These are phyloP conservation scores for Myotis planiceps DNA, from an alignment of 2,797 vertebrate species.

Conservation along the genomic window DNA sequence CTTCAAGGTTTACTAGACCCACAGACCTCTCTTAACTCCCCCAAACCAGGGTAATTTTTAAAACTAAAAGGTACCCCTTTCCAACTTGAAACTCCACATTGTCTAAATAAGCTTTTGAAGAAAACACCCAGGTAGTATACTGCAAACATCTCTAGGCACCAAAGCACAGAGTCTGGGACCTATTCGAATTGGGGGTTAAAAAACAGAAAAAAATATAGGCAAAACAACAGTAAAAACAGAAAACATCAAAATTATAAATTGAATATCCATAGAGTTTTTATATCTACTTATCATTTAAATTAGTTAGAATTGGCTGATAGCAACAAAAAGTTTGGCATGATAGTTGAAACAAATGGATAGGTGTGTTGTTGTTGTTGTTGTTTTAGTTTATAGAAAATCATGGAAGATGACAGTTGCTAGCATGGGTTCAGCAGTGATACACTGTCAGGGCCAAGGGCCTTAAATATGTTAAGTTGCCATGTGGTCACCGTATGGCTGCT, in stretches of 20 bases:
- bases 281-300: background rate
- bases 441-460: background rate
- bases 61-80: background rate
- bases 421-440: background rate
- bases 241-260: background rate
- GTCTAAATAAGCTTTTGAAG: background rate
- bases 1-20: background rate
- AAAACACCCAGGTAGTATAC: background rate
- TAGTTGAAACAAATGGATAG: background rate
- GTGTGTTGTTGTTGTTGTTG: background rate
- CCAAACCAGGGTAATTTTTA: background rate
- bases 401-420: background rate
- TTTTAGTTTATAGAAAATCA: background rate
- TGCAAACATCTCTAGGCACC: background rate
- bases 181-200: background rate
- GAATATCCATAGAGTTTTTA: background rate
- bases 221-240: background rate
- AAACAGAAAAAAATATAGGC: background rate
- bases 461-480: background rate
- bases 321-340: background rate
- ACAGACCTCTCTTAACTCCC: background rate
- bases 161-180: background rate
- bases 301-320: background rate
- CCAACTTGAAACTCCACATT: background rate
- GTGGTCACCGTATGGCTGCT: background rate